phyloP scores from a whole-genome alignment of 1,140 invertebrate species.

The Hylaeus volcanicus region DNA sequence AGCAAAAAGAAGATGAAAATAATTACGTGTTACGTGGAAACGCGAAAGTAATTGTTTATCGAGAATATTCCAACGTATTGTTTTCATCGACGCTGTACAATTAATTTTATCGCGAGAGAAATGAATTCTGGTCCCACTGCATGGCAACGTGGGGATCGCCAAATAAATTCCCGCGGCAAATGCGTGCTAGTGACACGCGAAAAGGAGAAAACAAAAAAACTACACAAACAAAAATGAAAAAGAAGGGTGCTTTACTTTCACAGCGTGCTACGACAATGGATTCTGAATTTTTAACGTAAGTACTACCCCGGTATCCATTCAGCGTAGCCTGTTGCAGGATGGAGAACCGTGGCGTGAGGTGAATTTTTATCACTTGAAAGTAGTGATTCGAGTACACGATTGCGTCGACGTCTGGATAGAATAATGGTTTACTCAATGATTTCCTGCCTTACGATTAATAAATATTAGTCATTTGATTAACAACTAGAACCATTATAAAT shows the following conservation, averaged over 20 bases:
- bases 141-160: too few relatives aligned
- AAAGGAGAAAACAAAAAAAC: not conserved
- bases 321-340: slow-evolving; percentile 6
- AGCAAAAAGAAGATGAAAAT: not conserved
- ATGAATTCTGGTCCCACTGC: too few relatives aligned
- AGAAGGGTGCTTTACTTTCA: not conserved
- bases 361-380: slow-evolving; percentile 25
- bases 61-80: too few relatives aligned
- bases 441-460: not conserved
- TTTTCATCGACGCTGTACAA: too few relatives aligned
- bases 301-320: slow-evolving; percentile 20
- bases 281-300: slow-evolving; percentile 21
- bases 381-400: not conserved
- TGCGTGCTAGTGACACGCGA: not conserved
- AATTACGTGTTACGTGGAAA: too few relatives aligned
- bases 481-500: too few relatives aligned
- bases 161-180: too few relatives aligned
- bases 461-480: too few relatives aligned
- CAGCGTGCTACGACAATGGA: slow-evolving; percentile 12
- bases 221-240: not conserved
- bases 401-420: slow-evolving; percentile 9
- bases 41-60: too few relatives aligned
- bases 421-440: too few relatives aligned
- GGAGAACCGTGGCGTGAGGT: not conserved
- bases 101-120: too few relatives aligned